Percentiles rank a stretch among this genome's conserved stretches.
Evolutionary conservation across 2,113 vertebrate species (phyloP).

Genomic region (Ciconia maguari): DNA sequence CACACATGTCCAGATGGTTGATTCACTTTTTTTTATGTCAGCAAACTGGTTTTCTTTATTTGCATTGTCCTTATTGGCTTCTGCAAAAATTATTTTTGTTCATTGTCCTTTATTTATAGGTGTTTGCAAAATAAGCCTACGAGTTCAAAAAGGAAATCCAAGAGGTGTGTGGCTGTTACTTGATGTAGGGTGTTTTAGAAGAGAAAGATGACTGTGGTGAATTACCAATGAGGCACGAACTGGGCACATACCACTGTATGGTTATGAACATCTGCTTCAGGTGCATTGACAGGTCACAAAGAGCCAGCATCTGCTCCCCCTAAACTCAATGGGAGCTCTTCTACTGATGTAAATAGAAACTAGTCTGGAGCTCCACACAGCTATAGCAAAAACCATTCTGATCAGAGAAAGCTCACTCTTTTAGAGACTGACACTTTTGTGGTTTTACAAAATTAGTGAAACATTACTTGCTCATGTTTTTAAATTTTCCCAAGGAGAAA

Average conservation of each 20-base stretch:
- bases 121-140: background rate
- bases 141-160: background rate
- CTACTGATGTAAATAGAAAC: background rate
- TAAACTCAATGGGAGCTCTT: background rate
- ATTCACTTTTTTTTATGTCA: background rate
- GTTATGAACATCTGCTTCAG: conserved; percentile 5
- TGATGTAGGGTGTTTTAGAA: background rate
- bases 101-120: conserved; percentile 27
- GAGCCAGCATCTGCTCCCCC: background rate
- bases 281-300: background rate
- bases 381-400: background rate
- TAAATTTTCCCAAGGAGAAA: background rate
- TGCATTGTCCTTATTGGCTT: background rate
- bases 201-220: background rate
- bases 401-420: background rate
- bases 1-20: background rate
- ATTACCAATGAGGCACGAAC: background rate
- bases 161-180: background rate
- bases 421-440: background rate
- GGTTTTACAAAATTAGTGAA: background rate
- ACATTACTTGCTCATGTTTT: background rate
- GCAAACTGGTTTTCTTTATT: background rate
- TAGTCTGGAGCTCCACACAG: background rate
- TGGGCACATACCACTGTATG: background rate
- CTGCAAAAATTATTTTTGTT: conserved; percentile 14